Conservation (phyloP, 2,888 invertebrate genomes). For the Holacanthella duospinosa region DNA sequence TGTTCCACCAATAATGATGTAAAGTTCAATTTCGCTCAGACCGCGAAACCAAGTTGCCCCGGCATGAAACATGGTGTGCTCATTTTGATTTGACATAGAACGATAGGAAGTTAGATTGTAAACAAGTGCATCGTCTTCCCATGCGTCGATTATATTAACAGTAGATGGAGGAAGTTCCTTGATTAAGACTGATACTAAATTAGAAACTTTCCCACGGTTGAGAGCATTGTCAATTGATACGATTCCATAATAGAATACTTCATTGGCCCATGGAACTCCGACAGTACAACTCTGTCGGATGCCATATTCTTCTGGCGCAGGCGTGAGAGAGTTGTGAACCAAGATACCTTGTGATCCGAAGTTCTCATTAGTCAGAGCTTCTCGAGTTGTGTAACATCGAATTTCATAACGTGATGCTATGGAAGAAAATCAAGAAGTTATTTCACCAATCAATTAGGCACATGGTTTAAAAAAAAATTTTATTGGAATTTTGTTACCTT, state of each 20-base stretch:
- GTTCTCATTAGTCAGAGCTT: conserved; percentile 37
- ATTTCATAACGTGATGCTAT: conserved; percentile 38
- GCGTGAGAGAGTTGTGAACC: conserved; percentile 37
- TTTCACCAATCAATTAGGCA: background rate
- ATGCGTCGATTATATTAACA: conserved; percentile 33
- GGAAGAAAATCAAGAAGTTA: background rate
- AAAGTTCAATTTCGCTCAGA: conserved; percentile 35
- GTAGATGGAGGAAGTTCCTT: conserved; percentile 38
- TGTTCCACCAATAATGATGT: conserved; percentile 36
- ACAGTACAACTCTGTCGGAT: conserved; percentile 38
- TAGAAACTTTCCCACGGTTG: conserved; percentile 39
- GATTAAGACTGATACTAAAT: conserved; percentile 38
- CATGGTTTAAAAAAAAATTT: background rate
- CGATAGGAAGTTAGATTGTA: conserved; percentile 36
- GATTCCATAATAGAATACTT: conserved; percentile 39
- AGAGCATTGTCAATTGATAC: conserved; percentile 38
- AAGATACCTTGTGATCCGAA: conserved; percentile 38
- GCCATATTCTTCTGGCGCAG: conserved; percentile 38
- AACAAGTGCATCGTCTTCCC: conserved; percentile 37
- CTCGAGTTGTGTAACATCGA: conserved; percentile 38
- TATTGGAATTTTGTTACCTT: conserved; percentile 33
- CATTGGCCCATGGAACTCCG: conserved; percentile 39
- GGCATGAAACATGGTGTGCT: conserved; percentile 32
- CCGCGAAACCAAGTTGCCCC: conserved; percentile 37
- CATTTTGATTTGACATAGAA: conserved; percentile 28